A percentile compares a stretch with the other conserved stretches of the same genome.
phyloP scores from a whole-genome alignment of 1,140 invertebrate genomes.

The Apis laboriosa region DNA sequence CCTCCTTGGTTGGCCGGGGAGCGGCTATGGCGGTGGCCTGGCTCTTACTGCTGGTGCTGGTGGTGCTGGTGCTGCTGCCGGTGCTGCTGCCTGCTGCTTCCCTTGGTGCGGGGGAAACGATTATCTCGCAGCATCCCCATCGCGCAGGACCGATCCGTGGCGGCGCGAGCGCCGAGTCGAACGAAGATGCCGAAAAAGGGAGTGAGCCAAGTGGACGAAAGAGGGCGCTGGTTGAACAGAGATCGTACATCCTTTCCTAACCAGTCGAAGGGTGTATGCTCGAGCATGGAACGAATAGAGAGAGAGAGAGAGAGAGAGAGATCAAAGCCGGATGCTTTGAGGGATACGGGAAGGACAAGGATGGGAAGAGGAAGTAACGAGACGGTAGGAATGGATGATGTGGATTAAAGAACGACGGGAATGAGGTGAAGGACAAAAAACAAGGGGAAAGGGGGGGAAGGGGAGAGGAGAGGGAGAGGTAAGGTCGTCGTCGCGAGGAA shows the following conservation, averaged over 20 bases:
- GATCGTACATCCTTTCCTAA: neutral
- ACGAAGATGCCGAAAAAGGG: neutral
- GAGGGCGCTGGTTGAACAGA: constrained; percentile 30
- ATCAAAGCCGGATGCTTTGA: neutral
- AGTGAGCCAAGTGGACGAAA: constrained; percentile 16
- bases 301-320: neutral
- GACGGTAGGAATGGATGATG: constrained; percentile 16
- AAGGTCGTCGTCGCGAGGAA: constrained; percentile 17
- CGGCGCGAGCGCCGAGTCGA: constrained; percentile 1
- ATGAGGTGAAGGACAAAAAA: constrained; percentile 25
- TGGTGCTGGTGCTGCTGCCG: too few species aligned
- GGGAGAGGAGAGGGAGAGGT: constrained; percentile 2
- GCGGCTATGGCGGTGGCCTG: constrained; percentile 79
- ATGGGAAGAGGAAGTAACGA: neutral
- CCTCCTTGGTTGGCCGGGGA: constrained; percentile 68
- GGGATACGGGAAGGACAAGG: neutral
- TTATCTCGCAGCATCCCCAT: constrained; percentile 74
- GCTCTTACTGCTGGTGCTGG: constrained; percentile 71
- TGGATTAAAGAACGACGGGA: constrained; percentile 39
- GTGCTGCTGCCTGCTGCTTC: constrained; percentile 48
- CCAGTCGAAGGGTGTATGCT: too few species aligned
- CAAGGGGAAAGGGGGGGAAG: neutral
- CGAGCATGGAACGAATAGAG: neutral
- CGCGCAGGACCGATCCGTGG: constrained; percentile 72
- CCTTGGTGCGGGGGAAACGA: constrained; percentile 55